These are phyloP conservation scores for Cryptoprocta ferox DNA, from an alignment of 2,797 vertebrate species.

Conservation along the genomic window DNA sequence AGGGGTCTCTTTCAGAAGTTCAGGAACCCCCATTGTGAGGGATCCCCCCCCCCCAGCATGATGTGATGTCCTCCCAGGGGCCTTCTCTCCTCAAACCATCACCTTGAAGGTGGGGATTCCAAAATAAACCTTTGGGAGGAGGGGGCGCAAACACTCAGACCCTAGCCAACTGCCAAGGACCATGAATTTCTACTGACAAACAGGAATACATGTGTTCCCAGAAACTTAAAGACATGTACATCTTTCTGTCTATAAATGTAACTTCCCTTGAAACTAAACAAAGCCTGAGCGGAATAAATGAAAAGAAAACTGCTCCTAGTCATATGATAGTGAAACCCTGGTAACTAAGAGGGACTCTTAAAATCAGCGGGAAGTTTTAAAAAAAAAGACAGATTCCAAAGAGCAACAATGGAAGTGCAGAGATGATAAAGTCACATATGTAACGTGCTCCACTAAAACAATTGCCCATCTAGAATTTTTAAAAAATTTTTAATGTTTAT, in stretches of 20 bases:
- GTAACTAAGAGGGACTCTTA: not conserved
- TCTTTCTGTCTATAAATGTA: not conserved
- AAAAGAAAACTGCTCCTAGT: not conserved
- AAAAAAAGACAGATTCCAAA: not conserved
- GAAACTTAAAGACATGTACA: not conserved
- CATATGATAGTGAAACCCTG: not conserved
- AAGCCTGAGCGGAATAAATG: not conserved
- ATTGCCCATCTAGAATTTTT: no score
- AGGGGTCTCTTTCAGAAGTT: not conserved
- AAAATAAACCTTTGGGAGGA: fast-evolving
- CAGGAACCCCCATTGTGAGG: not conserved
- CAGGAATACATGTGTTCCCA: not conserved
- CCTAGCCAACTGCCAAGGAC: not conserved
- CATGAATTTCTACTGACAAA: not conserved
- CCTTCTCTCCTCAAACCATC: no score
- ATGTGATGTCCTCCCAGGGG: not conserved
- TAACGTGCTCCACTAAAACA: not conserved
- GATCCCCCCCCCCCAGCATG: no score
- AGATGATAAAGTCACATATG: not conserved
- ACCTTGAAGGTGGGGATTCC: not conserved
- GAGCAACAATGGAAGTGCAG: not conserved
- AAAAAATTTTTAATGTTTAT: no score
- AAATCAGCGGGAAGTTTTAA: not conserved
- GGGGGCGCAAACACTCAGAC: not conserved
- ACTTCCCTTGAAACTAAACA: not conserved